Conservation (phyloP, 2,113 vertebrate species). For the Rafetus swinhoei region DNA sequence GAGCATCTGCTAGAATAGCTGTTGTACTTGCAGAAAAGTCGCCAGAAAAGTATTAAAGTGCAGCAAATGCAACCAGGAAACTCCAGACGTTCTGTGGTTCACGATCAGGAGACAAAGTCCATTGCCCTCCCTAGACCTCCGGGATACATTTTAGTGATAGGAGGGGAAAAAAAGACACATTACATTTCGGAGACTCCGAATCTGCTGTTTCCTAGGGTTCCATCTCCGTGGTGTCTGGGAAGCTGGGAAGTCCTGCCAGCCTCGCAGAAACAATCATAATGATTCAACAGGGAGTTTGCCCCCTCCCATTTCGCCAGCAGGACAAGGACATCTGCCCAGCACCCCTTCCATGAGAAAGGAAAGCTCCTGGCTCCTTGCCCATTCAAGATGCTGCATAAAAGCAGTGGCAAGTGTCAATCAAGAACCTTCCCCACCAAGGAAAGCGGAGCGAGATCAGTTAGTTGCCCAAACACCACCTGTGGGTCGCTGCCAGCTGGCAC, state of each 20-base stretch:
- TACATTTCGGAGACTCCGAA: neutral
- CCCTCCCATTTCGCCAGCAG: neutral
- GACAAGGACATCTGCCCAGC: neutral
- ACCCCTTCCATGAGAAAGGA: neutral
- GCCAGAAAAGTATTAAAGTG: conserved; percentile 7
- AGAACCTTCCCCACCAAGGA: neutral
- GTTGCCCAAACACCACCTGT: conserved; percentile 32
- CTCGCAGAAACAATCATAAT: neutral
- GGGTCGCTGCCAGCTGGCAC: neutral
- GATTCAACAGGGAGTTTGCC: neutral
- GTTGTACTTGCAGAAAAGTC: neutral
- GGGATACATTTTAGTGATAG: neutral
- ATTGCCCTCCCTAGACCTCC: neutral
- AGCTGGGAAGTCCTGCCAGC: neutral
- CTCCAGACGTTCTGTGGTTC: neutral
- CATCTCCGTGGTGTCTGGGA: neutral
- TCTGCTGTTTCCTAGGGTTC: neutral
- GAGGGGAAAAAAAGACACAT: neutral
- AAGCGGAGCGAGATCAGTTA: too few species aligned
- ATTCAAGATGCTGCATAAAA: neutral
- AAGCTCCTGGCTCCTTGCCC: neutral
- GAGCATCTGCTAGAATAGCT: neutral
- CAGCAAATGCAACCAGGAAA: neutral
- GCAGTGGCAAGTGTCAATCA: neutral
- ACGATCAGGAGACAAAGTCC: neutral